These are phyloP conservation scores for Crypturellus tataupa DNA, from an alignment of 2,797 vertebrate species.

Conservation along the genomic window DNA sequence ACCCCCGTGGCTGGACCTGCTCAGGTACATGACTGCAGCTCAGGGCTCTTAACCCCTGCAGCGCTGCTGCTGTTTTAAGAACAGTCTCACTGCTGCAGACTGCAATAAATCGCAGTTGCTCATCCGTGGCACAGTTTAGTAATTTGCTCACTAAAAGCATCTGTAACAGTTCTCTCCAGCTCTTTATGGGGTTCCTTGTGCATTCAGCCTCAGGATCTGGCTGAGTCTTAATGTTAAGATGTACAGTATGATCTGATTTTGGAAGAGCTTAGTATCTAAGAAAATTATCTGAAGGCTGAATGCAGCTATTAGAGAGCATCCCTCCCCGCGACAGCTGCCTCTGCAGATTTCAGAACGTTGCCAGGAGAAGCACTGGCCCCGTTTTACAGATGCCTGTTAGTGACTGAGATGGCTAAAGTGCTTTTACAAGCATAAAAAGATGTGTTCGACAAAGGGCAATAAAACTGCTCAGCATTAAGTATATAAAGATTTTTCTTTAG, in stretches of 20 bases:
- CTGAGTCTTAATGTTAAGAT: neutral
- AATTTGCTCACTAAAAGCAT: neutral
- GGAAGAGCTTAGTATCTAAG: neutral
- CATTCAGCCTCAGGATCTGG: neutral
- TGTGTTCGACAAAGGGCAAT: neutral
- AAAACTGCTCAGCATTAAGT: neutral
- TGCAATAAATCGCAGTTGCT: neutral
- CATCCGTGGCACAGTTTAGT: neutral
- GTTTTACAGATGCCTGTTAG: neutral
- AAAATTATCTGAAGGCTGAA: fast-evolving
- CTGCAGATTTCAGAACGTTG: neutral
- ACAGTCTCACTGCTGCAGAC: fast-evolving
- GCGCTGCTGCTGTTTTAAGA: neutral
- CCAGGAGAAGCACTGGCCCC: neutral
- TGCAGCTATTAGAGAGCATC: neutral
- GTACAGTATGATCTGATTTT: neutral
- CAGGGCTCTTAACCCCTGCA: neutral
- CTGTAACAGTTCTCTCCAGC: neutral
- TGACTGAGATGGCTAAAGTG: neutral
- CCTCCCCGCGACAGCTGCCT: neutral
- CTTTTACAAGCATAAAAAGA: neutral
- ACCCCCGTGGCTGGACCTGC: neutral
- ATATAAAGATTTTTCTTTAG: neutral
- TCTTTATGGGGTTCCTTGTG: neutral
- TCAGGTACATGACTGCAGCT: neutral